Conservation (phyloP, 2,888 invertebrate species). For the Dolomedes plantarius region DNA sequence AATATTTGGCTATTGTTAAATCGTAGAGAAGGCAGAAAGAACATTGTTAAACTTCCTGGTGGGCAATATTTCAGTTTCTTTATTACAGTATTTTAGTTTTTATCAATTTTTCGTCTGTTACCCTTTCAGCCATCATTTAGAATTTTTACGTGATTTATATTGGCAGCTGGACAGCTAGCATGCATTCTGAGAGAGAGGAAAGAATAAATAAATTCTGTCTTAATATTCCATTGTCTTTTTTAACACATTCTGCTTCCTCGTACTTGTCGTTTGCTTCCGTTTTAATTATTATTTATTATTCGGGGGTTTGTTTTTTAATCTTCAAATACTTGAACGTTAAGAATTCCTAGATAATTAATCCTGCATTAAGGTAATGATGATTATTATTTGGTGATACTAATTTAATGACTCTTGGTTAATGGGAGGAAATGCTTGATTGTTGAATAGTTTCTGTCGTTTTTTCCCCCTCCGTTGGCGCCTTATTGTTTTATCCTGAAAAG, state of each 20-base stretch:
- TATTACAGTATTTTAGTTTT: neutral
- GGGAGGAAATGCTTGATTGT: slow-evolving; percentile 35
- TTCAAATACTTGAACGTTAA: slow-evolving; percentile 24
- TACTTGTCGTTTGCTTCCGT: slow-evolving; percentile 12
- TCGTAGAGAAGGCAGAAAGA: neutral
- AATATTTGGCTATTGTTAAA: slow-evolving; percentile 18
- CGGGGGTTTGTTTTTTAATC: slow-evolving; percentile 20
- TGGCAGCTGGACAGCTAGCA: slow-evolving; percentile 46
- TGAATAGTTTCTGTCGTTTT: slow-evolving; percentile 31
- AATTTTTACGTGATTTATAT: slow-evolving; percentile 58
- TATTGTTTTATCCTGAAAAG: slow-evolving; percentile 29
- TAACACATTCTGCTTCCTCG: slow-evolving; percentile 12
- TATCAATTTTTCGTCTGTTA: neutral
- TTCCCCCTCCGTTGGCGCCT: neutral
- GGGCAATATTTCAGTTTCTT: neutral
- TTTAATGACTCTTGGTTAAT: slow-evolving; percentile 46
- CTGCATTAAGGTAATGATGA: slow-evolving; percentile 66
- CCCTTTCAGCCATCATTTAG: slow-evolving; percentile 48
- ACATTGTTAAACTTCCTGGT: too few species aligned
- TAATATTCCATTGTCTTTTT: slow-evolving; percentile 39
- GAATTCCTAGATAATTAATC: slow-evolving; percentile 57
- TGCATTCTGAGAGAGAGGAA: neutral
- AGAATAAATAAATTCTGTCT: neutral
- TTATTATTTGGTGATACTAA: slow-evolving; percentile 63
- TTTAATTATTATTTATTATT: slow-evolving; percentile 35